Base-by-base conservation (phyloP, 2,113 vertebrate species). In the Saccopteryx leptura region DNA sequence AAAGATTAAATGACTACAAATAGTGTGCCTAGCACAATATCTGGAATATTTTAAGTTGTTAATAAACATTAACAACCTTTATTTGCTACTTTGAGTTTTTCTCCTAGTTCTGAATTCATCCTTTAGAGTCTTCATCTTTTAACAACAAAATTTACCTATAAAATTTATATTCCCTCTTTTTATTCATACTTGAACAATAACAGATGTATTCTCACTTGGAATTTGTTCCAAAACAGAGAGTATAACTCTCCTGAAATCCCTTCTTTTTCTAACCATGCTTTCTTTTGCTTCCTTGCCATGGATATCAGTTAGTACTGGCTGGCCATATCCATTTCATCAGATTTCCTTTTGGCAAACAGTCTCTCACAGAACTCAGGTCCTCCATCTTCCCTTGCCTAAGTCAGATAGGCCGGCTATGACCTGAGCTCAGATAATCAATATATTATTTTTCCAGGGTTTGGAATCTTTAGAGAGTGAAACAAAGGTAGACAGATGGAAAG, bases 261-360 rank as follows among this genome's bases (percentile, higher is more conserved):
- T 95, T 83, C 18, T 23, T 90, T 90, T 69, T 65, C 33, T 81
- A n/a, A 14, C n/a, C 12, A 46, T 13, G n/a, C 39, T 39, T 39
- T 33, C 9, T 21, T 93, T 75, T 18, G 31, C 72, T 88, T 89
- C 46, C 74, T 94, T 72, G 65, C 4, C 3, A 26, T 72, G 26
- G 14, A 26, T 56, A 17, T 65, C 84, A 66, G 48, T 79, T 69
- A 63, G n/a, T 75, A 24, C 7, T 46, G 31, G 13, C 61, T 65
- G 60, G 18, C 54, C 24, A 17, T 46, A 1, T 61, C 26, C 7
- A 31, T 26, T 69, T 65, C 52, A 39, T 6, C n/a, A 72, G 31
- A 31, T 94, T 92, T 93, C 78, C 56, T 88, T 80, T 90, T 84
- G 81, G 94, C 48, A 96, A 66, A 56, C 69, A 52, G 21, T 76